phyloP scores from a whole-genome alignment of 92 coral and sea anemone species.

The Siderastrea radians region DNA sequence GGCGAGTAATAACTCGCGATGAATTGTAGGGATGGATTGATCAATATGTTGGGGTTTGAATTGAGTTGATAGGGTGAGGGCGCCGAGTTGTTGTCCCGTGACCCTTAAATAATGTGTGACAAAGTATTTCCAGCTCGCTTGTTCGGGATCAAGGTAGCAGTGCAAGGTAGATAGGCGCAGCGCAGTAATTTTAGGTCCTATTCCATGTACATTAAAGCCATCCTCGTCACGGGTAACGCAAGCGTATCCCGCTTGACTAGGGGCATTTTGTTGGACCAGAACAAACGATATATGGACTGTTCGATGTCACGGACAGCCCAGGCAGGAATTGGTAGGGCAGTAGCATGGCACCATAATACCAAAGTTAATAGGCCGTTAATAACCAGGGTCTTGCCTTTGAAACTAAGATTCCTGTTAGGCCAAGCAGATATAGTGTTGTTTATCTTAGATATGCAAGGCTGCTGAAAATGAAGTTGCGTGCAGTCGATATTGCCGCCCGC shows the following conservation, averaged over 20 bases:
- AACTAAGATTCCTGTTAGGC: conserved; percentile 22
- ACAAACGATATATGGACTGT: background rate
- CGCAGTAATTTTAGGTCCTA: background rate
- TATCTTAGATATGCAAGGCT: background rate
- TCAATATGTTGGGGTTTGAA: no score
- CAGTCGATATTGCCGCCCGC: conserved; percentile 23
- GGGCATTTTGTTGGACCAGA: background rate
- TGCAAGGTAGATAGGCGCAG: conserved; percentile 5
- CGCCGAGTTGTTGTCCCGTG: no score
- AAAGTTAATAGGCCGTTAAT: conserved; percentile 37
- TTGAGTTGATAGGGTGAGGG: no score
- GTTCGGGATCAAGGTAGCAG: background rate
- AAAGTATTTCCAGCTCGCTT: conserved; percentile 14
- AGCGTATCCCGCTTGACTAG: background rate
- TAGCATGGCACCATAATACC: background rate
- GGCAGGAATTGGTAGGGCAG: background rate
- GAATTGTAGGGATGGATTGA: no score
- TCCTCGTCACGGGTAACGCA: background rate
- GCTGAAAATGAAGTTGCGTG: background rate
- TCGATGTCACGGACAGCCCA: conserved; percentile 12
- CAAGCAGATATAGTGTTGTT: conserved; percentile 1
- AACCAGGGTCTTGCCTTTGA: conserved; percentile 22
- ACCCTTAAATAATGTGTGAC: background rate
- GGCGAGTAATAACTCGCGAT: no score
- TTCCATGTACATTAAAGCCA: background rate